These are phyloP conservation scores for Tiliqua scincoides DNA, from an alignment of 2,113 vertebrate genomes.

Conservation along the genomic window DNA sequence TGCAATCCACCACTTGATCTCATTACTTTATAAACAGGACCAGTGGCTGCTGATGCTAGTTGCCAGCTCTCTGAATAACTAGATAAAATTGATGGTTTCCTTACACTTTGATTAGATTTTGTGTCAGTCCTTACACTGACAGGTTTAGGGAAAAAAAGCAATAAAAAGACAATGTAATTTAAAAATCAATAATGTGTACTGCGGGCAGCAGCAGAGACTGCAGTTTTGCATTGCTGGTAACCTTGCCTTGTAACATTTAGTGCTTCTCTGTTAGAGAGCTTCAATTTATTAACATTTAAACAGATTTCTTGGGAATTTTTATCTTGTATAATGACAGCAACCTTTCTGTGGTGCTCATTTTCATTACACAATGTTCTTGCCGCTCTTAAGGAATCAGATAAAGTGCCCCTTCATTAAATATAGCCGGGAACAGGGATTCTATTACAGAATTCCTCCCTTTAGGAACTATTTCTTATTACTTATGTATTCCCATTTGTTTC, in stretches of 20 bases:
- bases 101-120: conserved; percentile 72
- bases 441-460: neutral
- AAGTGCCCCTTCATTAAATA: conserved; percentile 61
- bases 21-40: conserved; percentile 50
- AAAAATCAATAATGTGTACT: conserved; percentile 67
- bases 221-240: conserved; percentile 48
- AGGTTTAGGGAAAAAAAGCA: conserved; percentile 68
- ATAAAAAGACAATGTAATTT: conserved; percentile 72
- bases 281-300: conserved; percentile 66
- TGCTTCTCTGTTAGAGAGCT: conserved; percentile 7
- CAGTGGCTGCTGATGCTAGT: conserved; percentile 58
- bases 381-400: conserved; percentile 62
- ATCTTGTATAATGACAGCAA: conserved; percentile 58
- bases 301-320: conserved; percentile 58
- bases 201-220: conserved; percentile 17
- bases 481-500: conserved; percentile 6
- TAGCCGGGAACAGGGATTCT: conserved; percentile 32
- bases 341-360: conserved; percentile 61
- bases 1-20: conserved; percentile 51
- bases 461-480: conserved; percentile 67
- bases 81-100: conserved; percentile 69
- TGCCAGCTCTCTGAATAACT: conserved; percentile 64
- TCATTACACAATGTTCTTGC: conserved; percentile 64
- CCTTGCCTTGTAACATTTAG: conserved; percentile 32
- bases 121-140: conserved; percentile 64